Conservation (phyloP, 2,888 invertebrate genomes). For the Oeneis ivallda region DNA sequence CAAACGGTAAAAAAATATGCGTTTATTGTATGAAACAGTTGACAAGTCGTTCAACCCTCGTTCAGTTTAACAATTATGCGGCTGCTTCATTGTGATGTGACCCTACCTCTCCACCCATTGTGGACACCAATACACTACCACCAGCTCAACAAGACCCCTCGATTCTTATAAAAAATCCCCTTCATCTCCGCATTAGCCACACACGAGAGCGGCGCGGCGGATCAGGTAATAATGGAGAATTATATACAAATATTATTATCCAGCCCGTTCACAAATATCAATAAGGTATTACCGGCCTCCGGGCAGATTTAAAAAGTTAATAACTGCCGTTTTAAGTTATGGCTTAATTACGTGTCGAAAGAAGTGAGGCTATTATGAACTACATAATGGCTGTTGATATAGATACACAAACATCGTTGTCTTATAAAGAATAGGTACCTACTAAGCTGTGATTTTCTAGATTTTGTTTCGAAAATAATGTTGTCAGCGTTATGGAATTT, state of each 20-base stretch:
- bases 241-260: constrained; percentile 80
- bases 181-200: constrained; percentile 34
- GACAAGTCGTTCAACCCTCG: constrained; percentile 78
- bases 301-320: constrained; percentile 78
- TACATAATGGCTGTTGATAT: background rate
- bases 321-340: constrained; percentile 50
- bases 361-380: constrained; percentile 23
- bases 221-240: constrained; percentile 56
- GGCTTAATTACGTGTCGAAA: constrained; percentile 29
- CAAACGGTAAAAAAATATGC: constrained; percentile 44
- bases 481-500: too few species aligned
- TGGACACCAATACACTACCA: constrained; percentile 64
- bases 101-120: constrained; percentile 77
- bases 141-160: constrained; percentile 53
- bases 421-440: background rate
- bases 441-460: too few species aligned
- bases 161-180: constrained; percentile 46
- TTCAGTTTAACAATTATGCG: constrained; percentile 80
- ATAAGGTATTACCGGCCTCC: constrained; percentile 77
- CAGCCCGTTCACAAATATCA: constrained; percentile 79
- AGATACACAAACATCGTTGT: background rate
- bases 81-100: constrained; percentile 74
- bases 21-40: constrained; percentile 72
- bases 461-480: too few species aligned
- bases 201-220: constrained; percentile 47